Conservation (phyloP, 2,797 vertebrate species). For the Acanthiza pusilla region DNA sequence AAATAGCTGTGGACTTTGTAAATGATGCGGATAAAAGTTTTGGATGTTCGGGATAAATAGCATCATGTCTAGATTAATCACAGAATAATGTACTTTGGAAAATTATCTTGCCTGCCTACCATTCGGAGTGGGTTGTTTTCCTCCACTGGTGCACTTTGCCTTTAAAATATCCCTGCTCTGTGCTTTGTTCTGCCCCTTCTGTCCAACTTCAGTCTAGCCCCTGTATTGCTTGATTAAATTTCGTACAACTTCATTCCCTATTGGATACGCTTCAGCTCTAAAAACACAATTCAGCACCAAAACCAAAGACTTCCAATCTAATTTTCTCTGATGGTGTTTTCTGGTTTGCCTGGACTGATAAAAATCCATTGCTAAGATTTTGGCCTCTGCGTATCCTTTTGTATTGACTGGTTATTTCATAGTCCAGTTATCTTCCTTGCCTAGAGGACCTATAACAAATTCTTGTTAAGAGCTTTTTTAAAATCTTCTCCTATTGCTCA, state of each 20-base stretch:
- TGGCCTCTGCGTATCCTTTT: not conserved
- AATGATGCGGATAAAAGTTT: not conserved
- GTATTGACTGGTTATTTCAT: not conserved
- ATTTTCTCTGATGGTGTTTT: not conserved
- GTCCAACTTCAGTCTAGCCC: not conserved
- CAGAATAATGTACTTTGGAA: not conserved
- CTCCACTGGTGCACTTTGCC: not conserved
- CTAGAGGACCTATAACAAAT: not conserved
- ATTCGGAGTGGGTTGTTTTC: not conserved
- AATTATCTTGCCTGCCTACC: not conserved
- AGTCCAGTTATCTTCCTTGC: not conserved
- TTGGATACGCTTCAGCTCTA: not conserved
- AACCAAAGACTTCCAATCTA: not conserved
- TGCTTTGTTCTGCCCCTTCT: not conserved
- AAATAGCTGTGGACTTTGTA: conserved; percentile 35
- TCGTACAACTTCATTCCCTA: not conserved
- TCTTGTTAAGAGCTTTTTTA: not conserved
- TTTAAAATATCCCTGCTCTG: not conserved
- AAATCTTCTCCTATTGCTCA: not conserved
- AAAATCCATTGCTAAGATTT: conserved; percentile 5
- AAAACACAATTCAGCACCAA: not conserved
- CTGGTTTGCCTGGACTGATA: not conserved
- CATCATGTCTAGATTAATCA: not conserved
- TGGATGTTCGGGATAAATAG: not conserved
- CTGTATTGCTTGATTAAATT: not conserved